phyloP scores from a whole-genome alignment of 2,888 invertebrate species.

The Cephus pygmeus region DNA sequence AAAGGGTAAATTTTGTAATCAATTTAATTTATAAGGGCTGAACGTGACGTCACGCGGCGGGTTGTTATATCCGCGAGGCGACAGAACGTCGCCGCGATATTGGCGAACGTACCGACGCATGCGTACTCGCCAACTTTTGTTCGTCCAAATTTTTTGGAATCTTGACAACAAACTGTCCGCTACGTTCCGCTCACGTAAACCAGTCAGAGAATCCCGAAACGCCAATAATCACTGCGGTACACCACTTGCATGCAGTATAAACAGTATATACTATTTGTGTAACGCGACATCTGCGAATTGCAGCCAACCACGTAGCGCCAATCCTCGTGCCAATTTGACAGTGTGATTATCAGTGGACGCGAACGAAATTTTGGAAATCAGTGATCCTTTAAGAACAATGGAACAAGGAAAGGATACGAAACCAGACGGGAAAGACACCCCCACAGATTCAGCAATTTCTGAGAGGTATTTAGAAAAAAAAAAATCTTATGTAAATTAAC shows the following conservation, averaged over 20 bases:
- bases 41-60: not conserved
- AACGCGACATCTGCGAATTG: not conserved
- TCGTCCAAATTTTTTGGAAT: slow-evolving; percentile 49
- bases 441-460: not conserved
- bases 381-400: not conserved
- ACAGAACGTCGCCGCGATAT: slow-evolving; percentile 52
- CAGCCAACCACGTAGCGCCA: not conserved
- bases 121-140: slow-evolving; percentile 28
- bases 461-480: not conserved
- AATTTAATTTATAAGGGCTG: not conserved
- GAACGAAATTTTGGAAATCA: not conserved
- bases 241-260: not conserved
- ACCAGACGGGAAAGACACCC: not conserved
- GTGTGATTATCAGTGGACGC: not conserved
- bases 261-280: not conserved
- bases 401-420: not conserved
- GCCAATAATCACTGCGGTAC: not conserved
- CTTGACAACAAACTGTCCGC: slow-evolving; percentile 49
- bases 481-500: not conserved
- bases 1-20: not conserved
- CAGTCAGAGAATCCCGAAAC: not conserved
- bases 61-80: slow-evolving; percentile 34
- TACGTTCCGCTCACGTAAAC: slow-evolving; percentile 15
- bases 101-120: slow-evolving; percentile 45
- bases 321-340: not conserved